Base-by-base conservation (phyloP, 2,888 invertebrate species). In the Drosophila quasianomalipes region DNA sequence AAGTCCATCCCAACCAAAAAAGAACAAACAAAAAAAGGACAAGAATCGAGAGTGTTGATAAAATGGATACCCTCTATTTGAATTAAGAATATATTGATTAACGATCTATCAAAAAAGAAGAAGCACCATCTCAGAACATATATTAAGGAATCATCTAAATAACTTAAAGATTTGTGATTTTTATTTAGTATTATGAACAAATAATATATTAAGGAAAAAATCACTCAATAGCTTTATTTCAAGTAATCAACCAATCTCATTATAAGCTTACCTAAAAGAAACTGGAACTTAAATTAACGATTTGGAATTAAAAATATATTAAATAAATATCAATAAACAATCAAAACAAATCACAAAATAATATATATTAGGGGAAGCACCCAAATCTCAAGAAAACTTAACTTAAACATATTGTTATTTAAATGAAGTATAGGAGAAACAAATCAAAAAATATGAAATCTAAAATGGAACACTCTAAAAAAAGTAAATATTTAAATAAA, bases 1-100 rank as follows among this genome's bases (percentile, higher is more conserved):
- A 30, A 49, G 63, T 53, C 52, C 30, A 58, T 60, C 49, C 35
- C 52, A 64, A 35, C n/a, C n/a, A n/a, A 35, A 33, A 58, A 31
- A 70, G 30, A 16, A 41, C 16, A 22, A 44, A 44, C 41, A 31
- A 58, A 44, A 44, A 58, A 31, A 19, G 44, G 12, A 58, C 16
- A 22, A n/a, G 2, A 31, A 9, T 22, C 10, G 6, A 22, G 2
- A 16, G 4, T 9, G 31, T 1, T 14, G 2, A 31, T 5, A 44
- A 26, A 19, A 41, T 1, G 31, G 0, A 44, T 58, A 58, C 58
- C 44, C 31, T 16, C 22, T 44, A 10, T 30, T 41, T 22, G 0
- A 41, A 14, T 30, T 22, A 16, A 22, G 6, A 5, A 39, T 1
- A 5, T 0, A 10, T 19, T 30, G 7, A 16, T 26, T 47, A 4